Base-by-base conservation (phyloP, 2,888 invertebrate genomes). In the Sclerodermus sp. region DNA sequence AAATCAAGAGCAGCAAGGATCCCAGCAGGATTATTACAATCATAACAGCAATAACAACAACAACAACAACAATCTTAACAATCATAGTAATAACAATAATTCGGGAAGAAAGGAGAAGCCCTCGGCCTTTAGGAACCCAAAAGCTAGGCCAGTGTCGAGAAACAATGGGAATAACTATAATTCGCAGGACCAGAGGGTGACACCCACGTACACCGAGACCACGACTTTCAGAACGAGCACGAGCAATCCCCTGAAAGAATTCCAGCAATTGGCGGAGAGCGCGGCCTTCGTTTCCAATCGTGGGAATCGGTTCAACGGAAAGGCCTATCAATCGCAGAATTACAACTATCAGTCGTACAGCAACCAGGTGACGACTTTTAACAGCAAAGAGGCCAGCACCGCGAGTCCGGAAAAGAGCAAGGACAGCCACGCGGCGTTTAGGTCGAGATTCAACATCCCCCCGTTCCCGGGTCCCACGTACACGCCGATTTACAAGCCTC, bases 201-300 rank as follows among this genome's bases (percentile, higher is more conserved):
- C 75, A 3, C 72, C 76, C 0, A 47, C 66, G 1, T 76, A 77
- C 31, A 76, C 55, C 32, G 75, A 69, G 51, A 73, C 67, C 49
- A 79, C 67, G 53, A 79, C 72, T 51, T 78, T 79, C 39, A 67
- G 80, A 12, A 74, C 79, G 0, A 79, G 79, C 4, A 82, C 82
- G 49, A 68, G 76, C 29, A 81, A 71, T 51, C 79, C 78, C n/a
- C 64, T 80, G 1, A 82, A 77, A 53, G 89, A 90, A 75, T 83
- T 84, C 68, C 90, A 90, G 71, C 83, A 87, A 1, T 83, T 87
- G 0, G 89, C 91, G 8, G 91, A 91, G 76, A 86, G 88, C 6
- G 88, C 89, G 0, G 89, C 91, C 0, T 91, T 91, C 69, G 85
- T 84, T 1, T 83, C 84, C 34, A 82, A 77, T 55, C 75, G 77